Evolutionary conservation across 2,113 vertebrate species (phyloP).

Genomic region (Pleuronectes platessa): DNA sequence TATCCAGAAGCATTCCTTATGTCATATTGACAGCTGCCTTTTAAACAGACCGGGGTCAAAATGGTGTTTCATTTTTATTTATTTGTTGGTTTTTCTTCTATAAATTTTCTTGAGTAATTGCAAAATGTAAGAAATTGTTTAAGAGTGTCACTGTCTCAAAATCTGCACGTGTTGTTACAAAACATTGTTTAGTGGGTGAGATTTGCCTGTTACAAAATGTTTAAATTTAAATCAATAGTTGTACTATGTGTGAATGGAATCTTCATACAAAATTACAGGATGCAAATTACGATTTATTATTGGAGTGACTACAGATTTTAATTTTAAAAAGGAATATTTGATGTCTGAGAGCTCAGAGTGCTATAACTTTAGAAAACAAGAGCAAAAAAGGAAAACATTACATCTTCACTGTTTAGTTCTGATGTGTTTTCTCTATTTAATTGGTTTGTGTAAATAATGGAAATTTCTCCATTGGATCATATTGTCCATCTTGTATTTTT

Average conservation of each 20-base stretch:
- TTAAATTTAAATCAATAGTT: neutral
- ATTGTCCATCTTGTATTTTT: neutral
- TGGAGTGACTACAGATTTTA: no score
- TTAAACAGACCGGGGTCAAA: constrained; percentile 52
- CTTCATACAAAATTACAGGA: no score
- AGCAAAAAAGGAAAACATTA: neutral
- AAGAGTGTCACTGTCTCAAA: neutral
- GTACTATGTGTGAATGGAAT: neutral
- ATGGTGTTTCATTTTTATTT: constrained; percentile 30
- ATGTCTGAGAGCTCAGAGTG: no score
- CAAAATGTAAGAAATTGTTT: neutral
- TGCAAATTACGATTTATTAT: no score
- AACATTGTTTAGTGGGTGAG: neutral
- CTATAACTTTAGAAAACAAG: neutral
- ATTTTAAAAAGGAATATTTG: no score
- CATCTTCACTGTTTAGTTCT: neutral
- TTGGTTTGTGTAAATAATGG: neutral
- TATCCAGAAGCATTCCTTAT: constrained; percentile 81
- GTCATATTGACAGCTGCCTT: constrained; percentile 68
- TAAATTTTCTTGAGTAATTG: constrained; percentile 11
- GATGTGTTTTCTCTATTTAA: neutral
- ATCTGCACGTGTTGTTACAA: neutral
- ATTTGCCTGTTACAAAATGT: neutral
- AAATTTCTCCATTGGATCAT: neutral
- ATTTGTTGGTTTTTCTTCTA: constrained; percentile 17